These are phyloP conservation scores for Brachionus asplanchnoidis DNA, from an alignment of 1,140 invertebrate genomes.

Conservation along the genomic window DNA sequence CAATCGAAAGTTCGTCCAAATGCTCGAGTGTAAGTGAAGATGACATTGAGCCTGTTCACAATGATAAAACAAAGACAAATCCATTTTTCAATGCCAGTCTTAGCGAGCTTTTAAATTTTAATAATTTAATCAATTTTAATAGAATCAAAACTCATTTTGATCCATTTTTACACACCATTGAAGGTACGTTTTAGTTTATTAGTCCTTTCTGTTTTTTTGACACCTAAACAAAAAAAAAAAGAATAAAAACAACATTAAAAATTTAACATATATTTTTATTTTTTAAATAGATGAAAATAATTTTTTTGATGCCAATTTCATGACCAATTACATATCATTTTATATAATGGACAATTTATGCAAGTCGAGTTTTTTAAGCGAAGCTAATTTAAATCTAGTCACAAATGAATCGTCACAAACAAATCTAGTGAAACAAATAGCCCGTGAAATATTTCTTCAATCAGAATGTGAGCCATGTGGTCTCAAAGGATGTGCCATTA, in stretches of 20 bases:
- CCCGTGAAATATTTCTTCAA: slow-evolving; percentile 20
- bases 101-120: background rate
- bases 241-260: too few species aligned
- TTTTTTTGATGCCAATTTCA: background rate
- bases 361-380: background rate
- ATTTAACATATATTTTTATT: background rate
- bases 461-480: slow-evolving; percentile 10
- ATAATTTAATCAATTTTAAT: background rate
- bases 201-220: background rate
- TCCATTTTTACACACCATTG: background rate
- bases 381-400: slow-evolving; percentile 6
- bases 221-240: too few species aligned
- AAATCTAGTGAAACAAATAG: slow-evolving; percentile 8
- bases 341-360: background rate
- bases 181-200: background rate
- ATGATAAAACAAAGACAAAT: background rate
- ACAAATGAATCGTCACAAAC: background rate
- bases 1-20: background rate
- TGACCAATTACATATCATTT: slow-evolving; percentile 30
- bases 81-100: background rate
- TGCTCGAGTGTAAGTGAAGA: background rate
- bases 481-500: slow-evolving; percentile 9
- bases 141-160: background rate
- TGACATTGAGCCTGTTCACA: background rate
- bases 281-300: slow-evolving; percentile 8